Conservation (phyloP, 2,888 invertebrate species). For the Leptura quadrifasciata region DNA sequence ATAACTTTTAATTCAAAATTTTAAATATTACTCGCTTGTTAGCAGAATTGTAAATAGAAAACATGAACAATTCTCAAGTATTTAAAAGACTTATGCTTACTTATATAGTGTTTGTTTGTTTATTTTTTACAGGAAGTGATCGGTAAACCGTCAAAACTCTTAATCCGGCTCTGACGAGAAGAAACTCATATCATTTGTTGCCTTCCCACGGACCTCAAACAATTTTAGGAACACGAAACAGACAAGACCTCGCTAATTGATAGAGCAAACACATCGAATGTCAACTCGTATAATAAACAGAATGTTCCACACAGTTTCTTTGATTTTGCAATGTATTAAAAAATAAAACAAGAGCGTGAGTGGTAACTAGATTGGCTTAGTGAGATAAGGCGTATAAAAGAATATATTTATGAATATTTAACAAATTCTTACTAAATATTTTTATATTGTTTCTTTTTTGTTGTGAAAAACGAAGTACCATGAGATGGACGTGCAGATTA, state of each 20-base stretch:
- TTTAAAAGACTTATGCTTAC: not conserved
- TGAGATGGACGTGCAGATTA: slow-evolving; percentile 15
- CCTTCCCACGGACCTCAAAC: slow-evolving; percentile 32
- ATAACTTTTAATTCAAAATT: not conserved
- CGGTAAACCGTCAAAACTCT: not conserved
- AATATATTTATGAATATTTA: slow-evolving; percentile 12
- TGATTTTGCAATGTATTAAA: slow-evolving; percentile 27
- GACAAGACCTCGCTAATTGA: slow-evolving; percentile 34
- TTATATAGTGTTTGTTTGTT: not conserved
- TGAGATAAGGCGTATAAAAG: slow-evolving; percentile 4
- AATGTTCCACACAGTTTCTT: slow-evolving; percentile 15
- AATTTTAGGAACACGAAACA: slow-evolving; percentile 20
- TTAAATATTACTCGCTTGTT: no score
- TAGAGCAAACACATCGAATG: slow-evolving; percentile 25
- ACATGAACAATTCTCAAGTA: not conserved
- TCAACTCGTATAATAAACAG: slow-evolving; percentile 11
- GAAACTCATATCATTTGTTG: not conserved
- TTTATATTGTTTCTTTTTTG: not conserved
- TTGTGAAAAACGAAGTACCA: not conserved
- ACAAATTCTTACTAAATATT: slow-evolving; percentile 17
- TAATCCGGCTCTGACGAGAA: slow-evolving; percentile 16
- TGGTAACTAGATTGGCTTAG: slow-evolving; percentile 10
- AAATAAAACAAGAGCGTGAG: slow-evolving; percentile 26
- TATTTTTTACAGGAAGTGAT: not conserved
- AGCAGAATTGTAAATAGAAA: not conserved